A percentile compares a stretch with the other conserved stretches of the same genome.
Evolutionary conservation across 2,113 vertebrate genomes (phyloP).

Genomic region (Erythrocercus mccallii): DNA sequence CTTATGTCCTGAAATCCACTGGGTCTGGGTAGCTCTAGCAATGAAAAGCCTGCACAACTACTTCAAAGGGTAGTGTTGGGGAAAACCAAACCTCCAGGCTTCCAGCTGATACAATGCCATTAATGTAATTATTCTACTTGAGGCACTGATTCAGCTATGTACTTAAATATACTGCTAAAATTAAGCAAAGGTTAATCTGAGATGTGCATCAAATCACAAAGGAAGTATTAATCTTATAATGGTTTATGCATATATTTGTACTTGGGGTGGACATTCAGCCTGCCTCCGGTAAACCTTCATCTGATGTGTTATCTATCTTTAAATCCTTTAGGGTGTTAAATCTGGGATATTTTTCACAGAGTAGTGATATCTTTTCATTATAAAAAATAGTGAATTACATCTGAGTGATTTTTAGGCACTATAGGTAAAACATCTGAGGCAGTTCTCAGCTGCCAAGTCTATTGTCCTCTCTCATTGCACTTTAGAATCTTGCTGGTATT

Average conservation of each 20-base stretch:
- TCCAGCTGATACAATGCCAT: background rate
- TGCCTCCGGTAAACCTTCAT: background rate
- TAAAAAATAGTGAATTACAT: background rate
- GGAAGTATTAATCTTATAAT: background rate
- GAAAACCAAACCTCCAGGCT: background rate
- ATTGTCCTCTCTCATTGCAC: rapidly evolving
- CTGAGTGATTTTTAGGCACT: background rate
- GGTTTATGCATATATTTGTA: background rate
- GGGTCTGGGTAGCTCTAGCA: background rate
- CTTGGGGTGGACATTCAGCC: background rate
- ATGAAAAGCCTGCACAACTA: background rate
- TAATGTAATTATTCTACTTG: background rate
- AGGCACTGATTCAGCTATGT: background rate
- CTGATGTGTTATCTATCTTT: background rate
- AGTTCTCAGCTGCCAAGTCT: background rate
- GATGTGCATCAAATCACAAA: background rate
- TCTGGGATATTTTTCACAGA: background rate
- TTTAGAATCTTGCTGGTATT: background rate
- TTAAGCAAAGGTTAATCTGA: background rate
- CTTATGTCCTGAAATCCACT: background rate
- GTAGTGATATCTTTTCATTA: background rate
- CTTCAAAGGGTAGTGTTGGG: background rate
- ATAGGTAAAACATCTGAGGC: background rate
- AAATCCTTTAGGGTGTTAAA: background rate
- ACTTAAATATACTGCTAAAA: background rate